These are phyloP conservation scores for Galaxea fascicularis DNA, from an alignment of 92 coral and sea anemone genomes.

Conservation along the genomic window DNA sequence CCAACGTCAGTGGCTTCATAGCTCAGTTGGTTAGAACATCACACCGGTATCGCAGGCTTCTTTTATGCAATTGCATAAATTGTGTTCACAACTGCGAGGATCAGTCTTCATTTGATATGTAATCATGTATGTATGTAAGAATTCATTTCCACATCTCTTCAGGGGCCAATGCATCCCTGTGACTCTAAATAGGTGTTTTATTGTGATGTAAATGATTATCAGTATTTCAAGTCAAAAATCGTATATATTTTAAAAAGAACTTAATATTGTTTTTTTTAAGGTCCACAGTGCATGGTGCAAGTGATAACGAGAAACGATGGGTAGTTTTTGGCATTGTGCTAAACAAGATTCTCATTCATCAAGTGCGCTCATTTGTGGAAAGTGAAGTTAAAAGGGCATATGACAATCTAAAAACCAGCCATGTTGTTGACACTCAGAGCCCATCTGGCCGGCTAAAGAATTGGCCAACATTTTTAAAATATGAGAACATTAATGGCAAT, in stretches of 20 bases:
- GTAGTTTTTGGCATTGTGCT: constrained; percentile 77
- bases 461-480: not conserved
- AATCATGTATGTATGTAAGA: too few relatives aligned
- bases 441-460: not conserved
- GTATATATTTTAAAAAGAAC: too few relatives aligned
- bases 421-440: constrained; percentile 50
- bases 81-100: too few relatives aligned
- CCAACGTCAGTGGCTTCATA: too few relatives aligned
- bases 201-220: not conserved
- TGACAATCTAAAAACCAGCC: constrained; percentile 33
- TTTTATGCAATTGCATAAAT: too few relatives aligned
- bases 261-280: not conserved
- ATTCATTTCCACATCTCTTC: too few relatives aligned
- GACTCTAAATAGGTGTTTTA: too few relatives aligned
- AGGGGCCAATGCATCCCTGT: too few relatives aligned
- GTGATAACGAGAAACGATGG: constrained; percentile 51
- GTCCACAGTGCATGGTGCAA: not conserved
- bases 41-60: too few relatives aligned
- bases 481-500: constrained; percentile 40
- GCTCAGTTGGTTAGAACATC: too few relatives aligned
- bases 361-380: constrained; percentile 46
- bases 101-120: too few relatives aligned
- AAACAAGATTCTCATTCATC: constrained; percentile 62
- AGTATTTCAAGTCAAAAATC: not conserved
- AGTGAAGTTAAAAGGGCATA: constrained; percentile 61